A percentile compares a stretch with the other conserved stretches of the same genome.
Conservation (phyloP, 2,113 vertebrate species). For the Meles meles region DNA sequence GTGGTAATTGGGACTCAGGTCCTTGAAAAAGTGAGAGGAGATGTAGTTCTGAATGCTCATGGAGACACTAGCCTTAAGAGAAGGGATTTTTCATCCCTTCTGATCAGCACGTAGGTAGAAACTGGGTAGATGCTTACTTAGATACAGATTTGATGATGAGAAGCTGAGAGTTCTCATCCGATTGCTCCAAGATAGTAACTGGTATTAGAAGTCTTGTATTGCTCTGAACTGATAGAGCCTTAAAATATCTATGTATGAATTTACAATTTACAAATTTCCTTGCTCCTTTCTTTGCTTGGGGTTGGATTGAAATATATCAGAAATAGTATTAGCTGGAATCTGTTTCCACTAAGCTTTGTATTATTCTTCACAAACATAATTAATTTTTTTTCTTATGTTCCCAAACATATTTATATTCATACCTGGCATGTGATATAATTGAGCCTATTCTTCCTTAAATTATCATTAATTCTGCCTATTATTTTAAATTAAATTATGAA, state of each 20-base stretch:
- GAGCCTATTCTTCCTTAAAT: background rate
- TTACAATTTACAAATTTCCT: background rate
- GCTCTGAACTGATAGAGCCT: background rate
- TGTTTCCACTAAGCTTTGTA: background rate
- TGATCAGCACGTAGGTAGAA: background rate
- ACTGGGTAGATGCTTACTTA: background rate
- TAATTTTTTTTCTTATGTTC: background rate
- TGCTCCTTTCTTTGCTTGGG: background rate
- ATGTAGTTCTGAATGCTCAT: background rate
- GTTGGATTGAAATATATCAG: background rate
- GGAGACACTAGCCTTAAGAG: background rate
- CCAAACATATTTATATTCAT: background rate
- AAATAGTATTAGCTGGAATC: background rate
- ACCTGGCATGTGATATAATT: background rate
- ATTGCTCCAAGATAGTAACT: background rate
- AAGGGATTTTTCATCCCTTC: background rate
- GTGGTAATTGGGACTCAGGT: background rate
- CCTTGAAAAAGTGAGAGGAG: background rate
- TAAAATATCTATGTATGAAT: background rate
- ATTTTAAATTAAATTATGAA: background rate
- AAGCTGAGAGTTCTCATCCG: background rate
- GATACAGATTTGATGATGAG: background rate
- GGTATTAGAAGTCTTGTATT: background rate
- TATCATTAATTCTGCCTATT: background rate
- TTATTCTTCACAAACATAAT: background rate